Evolutionary conservation across 1,140 invertebrate species (phyloP).

Genomic region (Drosophila lini): DNA sequence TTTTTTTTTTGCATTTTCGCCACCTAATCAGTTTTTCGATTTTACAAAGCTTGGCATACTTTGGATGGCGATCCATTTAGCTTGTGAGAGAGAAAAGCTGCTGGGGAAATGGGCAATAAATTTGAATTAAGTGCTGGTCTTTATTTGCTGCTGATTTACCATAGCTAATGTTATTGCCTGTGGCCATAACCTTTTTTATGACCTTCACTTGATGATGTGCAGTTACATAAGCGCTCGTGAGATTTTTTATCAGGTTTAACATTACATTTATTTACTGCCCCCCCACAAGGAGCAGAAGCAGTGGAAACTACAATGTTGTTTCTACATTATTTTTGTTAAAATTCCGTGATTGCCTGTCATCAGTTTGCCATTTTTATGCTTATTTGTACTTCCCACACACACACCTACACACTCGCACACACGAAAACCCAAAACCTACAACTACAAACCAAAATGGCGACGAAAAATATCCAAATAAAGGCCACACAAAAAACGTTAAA

Average conservation of each 20-base stretch:
- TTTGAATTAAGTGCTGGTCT: constrained; percentile 35
- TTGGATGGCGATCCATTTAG: constrained; percentile 12
- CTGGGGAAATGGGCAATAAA: constrained; percentile 32
- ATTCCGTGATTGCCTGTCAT: constrained; percentile 53
- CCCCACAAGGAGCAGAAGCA: too few relatives aligned
- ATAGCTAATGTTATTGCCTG: constrained; percentile 40
- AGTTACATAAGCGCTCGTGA: constrained; percentile 20
- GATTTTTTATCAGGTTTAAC: constrained; percentile 8
- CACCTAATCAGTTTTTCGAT: constrained; percentile 38
- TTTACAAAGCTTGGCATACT: constrained; percentile 28
- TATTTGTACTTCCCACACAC: constrained; percentile 8
- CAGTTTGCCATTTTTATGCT: constrained; percentile 39
- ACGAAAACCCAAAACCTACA: not conserved
- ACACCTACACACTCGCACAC: not conserved
- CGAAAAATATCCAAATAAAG: constrained; percentile 50
- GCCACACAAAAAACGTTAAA: constrained; percentile 10
- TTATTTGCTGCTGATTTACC: constrained; percentile 41
- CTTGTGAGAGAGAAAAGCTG: not conserved
- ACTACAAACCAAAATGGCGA: constrained; percentile 54
- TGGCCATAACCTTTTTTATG: constrained; percentile 38
- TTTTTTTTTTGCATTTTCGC: constrained; percentile 20
- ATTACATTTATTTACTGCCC: constrained; percentile 18
- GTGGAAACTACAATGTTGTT: constrained; percentile 16
- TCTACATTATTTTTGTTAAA: constrained; percentile 10
- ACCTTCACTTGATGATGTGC: constrained; percentile 34